These are phyloP conservation scores for Chaetura pelagica DNA, from an alignment of 2,113 vertebrate genomes.

Conservation along the genomic window DNA sequence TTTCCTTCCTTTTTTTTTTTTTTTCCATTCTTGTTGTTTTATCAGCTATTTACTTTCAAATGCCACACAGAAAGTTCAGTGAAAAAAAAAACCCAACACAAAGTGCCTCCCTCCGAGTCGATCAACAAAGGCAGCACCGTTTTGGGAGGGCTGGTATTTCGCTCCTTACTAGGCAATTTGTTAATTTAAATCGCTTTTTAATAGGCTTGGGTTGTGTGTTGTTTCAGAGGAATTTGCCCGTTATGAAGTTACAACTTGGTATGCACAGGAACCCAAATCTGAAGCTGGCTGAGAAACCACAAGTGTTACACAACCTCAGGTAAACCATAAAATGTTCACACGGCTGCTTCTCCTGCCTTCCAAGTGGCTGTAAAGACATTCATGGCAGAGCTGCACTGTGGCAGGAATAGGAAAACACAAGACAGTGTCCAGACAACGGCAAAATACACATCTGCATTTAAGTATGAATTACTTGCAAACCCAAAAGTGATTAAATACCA, in stretches of 20 bases:
- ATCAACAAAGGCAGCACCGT: not conserved
- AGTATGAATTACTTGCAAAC: not conserved
- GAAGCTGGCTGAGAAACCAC: not conserved
- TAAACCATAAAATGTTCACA: not conserved
- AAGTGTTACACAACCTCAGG: not conserved
- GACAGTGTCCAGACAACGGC: not conserved
- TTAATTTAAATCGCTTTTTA: conserved; percentile 24
- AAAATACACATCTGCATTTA: not conserved
- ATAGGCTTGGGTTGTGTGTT: not conserved
- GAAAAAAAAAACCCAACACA: not conserved
- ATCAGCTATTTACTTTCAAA: conserved; percentile 40
- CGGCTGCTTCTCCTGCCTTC: not conserved
- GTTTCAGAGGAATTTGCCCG: not conserved
- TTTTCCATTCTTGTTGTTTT: too few species aligned
- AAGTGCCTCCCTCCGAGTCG: not conserved
- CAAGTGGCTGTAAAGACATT: not conserved
- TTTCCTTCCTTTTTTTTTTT: not conserved
- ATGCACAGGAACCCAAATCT: not conserved
- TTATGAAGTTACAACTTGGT: not conserved
- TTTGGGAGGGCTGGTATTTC: not conserved
- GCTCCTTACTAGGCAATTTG: not conserved
- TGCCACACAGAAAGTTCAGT: conserved; percentile 55
- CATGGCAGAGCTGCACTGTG: not conserved
- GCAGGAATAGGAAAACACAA: not conserved
- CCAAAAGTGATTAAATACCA: not conserved